phyloP scores from a whole-genome alignment of 1,140 invertebrate genomes.

The Pogonomyrmex barbatus region DNA sequence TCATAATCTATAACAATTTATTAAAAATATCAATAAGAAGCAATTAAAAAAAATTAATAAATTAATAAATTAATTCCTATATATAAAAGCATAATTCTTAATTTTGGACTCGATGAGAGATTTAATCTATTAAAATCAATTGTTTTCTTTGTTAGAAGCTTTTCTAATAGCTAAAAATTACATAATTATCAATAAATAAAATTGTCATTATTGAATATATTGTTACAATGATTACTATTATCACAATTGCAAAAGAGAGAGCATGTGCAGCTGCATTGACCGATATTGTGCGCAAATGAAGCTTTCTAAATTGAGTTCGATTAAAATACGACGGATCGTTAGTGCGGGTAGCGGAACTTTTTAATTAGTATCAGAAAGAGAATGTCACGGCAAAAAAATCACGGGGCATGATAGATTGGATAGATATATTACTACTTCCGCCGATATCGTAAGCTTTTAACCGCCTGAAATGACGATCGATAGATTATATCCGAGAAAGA shows the following conservation, averaged over 20 bases:
- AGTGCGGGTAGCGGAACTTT: slow-evolving; percentile 20
- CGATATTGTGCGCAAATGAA: not conserved
- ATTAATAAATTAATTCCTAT: not conserved
- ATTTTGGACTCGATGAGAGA: not conserved
- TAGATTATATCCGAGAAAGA: slow-evolving; percentile 28
- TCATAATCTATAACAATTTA: not conserved
- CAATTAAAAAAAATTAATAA: not conserved
- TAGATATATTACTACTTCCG: not conserved
- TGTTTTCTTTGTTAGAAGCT: not conserved
- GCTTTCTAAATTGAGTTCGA: slow-evolving; percentile 13
- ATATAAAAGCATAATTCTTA: not conserved
- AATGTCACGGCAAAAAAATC: slow-evolving; percentile 18
- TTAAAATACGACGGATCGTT: not conserved
- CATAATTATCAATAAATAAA: not conserved
- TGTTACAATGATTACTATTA: not conserved
- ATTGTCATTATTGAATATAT: not conserved
- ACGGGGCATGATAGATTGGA: not conserved
- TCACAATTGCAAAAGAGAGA: slow-evolving; percentile 3
- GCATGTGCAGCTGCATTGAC: not conserved
- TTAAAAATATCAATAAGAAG: not conserved
- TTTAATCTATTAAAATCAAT: not conserved
- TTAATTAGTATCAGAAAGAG: slow-evolving; percentile 43
- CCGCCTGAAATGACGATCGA: slow-evolving; percentile 48
- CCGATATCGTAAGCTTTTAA: not conserved
- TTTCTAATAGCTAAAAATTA: not conserved